Evolutionary conservation across 1,140 invertebrate species (phyloP), one percentile per base, ranked within the genome.

Genomic region (Sarcophaga peregrina): DNA sequence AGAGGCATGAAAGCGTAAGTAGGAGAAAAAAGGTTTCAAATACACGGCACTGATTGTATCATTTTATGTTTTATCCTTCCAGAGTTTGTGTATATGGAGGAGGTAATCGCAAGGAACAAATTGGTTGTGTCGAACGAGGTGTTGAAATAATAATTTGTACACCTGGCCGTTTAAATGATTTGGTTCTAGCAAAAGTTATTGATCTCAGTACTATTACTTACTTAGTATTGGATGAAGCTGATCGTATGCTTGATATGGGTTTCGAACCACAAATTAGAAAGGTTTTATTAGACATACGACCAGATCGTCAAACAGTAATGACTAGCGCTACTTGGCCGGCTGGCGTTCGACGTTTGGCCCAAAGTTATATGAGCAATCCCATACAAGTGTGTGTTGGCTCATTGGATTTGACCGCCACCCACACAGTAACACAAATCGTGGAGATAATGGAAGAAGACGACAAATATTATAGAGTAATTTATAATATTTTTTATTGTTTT

Each of bases 141-240:
- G 95, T 96, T 5, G 95, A 98, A 90, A 97, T 98, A 81, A 93
- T 97, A 0, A 97, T 97, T 83, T 96, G 96, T 3, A 98, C 96
- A 46, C 96, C 96, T 3, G 96, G 96, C n/a, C 92, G 96, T 82
- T 91, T 98, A 0, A 97, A 96, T 90, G 96, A 97, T 91, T 91
- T 98, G 85, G 93, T 92, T 54, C 91, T 92, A 88, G 92, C 93
- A 48, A 91, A 92, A 5, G 87, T 92, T 81, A 93, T 97, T 10
- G 93, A 96, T 87, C 91, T 97, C 0, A 92, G 92, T 17, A 92
- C 94, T 25, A 94, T 97, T 37, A 96, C 96, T 0, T 98, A 96
- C 90, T 92, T 98, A 72, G 96, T 98, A n/a, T 91, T 98, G n/a
- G 97, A 98, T 91, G 97, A 97, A 92, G 97, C 96, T 2, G 96